Base-by-base conservation (phyloP, 2,888 invertebrate genomes). In the Plutella xylostella region DNA sequence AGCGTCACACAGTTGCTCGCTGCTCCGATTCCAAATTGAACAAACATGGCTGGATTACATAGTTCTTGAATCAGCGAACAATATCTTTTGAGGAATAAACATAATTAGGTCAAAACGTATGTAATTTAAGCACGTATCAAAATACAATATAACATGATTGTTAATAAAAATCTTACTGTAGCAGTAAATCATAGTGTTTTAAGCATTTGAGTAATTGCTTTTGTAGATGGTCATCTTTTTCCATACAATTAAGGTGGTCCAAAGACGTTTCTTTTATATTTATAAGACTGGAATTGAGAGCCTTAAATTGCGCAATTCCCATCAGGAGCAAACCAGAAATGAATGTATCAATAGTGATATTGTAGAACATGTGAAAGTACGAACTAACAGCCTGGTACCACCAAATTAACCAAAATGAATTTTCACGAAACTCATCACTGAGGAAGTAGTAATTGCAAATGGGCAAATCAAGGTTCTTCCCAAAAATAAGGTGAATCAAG, bases 401-500 rank as follows among this genome's bases (percentile, higher is more conserved):
- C 22, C 56, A 74, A 57, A 57, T 69, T 45, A 58, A 56, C 17
- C 50, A 20, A 48, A 68, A 76, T 56, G 71, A 68, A 2, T 55
- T 52, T 4, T 60, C 48, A 18, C 69, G 55, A 3, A 56, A 19
- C 38, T 71, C 61, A 11, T 69, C 65, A 18, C 54, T 61, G 43
- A 80, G 55, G 51, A 80, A 80, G 53, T 72, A 74, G 55, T 75
- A 80, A 52, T 68, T 65, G 51, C 71, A 74, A 49, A 79, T 57
- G 2, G 79, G 78, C 43, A 79, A 56, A 39, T 67, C 61, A 17
- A 67, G 41, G 11, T 58, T 49, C 2, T 58, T 58, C 15, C 56
- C 54, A 22, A 61, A 59, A 45, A 73, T 48, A 1, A 67, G 54
- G 54, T 65, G 49, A 2, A 55, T 17, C 4, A 71, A 21, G 47